Percentiles rank a stretch among this genome's conserved stretches.
Conservation (phyloP, 2,113 vertebrate genomes). For the Crotophaga sulcirostris region DNA sequence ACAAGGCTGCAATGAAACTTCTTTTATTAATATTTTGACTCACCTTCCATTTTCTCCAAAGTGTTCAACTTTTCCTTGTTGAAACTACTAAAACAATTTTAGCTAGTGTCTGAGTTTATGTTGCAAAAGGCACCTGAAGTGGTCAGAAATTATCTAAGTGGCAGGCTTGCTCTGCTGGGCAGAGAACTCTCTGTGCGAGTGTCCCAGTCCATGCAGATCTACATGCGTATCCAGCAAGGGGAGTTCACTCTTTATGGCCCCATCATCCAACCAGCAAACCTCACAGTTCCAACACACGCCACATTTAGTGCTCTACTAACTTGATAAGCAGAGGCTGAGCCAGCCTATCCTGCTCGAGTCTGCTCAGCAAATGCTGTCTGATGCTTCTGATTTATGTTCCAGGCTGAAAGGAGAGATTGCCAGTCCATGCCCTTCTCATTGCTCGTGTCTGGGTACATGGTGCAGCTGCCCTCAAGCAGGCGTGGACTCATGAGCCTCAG, state of each 20-base stretch:
- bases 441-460: not conserved
- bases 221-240: not conserved
- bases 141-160: not conserved
- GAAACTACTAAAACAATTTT: not conserved
- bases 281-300: not conserved
- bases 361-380: not conserved
- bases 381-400: not conserved
- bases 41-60: constrained; percentile 18
- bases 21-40: constrained; percentile 60
- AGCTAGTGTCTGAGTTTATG: not conserved
- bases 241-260: not conserved
- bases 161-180: not conserved
- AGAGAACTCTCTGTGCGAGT: not conserved
- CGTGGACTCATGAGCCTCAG: not conserved
- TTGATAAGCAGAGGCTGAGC: not conserved
- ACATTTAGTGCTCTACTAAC: not conserved
- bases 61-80: not conserved
- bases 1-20: constrained; percentile 28
- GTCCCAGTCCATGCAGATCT: accelerated
- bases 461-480: not conserved
- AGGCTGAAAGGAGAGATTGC: not conserved
- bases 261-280: not conserved
- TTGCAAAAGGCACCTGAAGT: not conserved
- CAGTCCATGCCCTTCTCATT: not conserved
- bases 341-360: not conserved